Evolutionary conservation across 2,113 vertebrate genomes (phyloP), one percentile per base, ranked within the genome.

Genomic region (Capricornis sumatraensis): DNA sequence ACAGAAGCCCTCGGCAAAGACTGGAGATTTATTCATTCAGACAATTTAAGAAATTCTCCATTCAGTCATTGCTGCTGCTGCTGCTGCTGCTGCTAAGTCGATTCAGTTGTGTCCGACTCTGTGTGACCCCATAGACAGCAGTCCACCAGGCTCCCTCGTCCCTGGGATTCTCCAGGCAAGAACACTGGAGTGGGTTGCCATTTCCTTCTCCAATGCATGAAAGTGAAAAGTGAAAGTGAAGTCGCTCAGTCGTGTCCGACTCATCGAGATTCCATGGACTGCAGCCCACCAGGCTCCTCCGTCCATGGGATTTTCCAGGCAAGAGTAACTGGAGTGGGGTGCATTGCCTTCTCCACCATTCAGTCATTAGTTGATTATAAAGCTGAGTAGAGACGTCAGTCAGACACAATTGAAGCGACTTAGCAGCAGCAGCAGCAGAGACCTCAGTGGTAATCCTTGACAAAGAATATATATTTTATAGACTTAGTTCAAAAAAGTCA

Each of bases 381-480:
- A 60, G 27, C 52, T 89, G 40, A 89, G n/a, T n/a, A 15, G 33
- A 43, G 45, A 90, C 45, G 53, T 62, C 45, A 53, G 64, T 11
- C 1, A 1, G n/a, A 71, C n/a, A 36, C 4, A 11, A 40, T 0
- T 71, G 67, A 71, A 71, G 67, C 0, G 9, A 36, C 19, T 71
- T 36, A 71, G 64, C 64, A 67, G 62, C 33, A 67, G 33, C 62
- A 64, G 52, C 55, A 55, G 5, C 33, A 60, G 50, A 33, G 45
- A 90, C 64, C 52, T 76, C 53, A 53, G 81, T 23, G 88, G 36
- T 76, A 53, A 64, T 17, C 53, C 11, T 45, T 45, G 28, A 79
- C n/a, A 86, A 79, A 86, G 10, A 74, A 50, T 16, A 86, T 17
- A 21, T 50, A n/a, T n/a, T 95, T 90, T 85, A 85, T 15, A 84